Conservation (phyloP, 1,140 invertebrate genomes). For the Drosophila parvula region DNA sequence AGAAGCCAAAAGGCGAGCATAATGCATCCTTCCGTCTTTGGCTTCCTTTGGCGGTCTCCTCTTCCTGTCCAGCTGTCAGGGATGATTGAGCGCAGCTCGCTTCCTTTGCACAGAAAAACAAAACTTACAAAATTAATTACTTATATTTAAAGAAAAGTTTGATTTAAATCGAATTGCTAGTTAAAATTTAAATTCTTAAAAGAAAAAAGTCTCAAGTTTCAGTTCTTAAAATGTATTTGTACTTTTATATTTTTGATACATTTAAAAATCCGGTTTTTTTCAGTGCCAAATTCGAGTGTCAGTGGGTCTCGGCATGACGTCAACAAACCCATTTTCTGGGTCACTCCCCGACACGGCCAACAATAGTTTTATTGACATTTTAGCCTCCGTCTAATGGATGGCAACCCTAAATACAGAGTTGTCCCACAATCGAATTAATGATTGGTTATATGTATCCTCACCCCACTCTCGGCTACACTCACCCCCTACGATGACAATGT, state of each 20-base stretch:
- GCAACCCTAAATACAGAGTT: slow-evolving; percentile 41
- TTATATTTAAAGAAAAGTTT: neutral
- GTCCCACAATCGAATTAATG: slow-evolving; percentile 55
- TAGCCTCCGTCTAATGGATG: slow-evolving; percentile 16
- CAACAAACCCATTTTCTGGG: slow-evolving; percentile 44
- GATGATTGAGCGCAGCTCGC: slow-evolving; percentile 34
- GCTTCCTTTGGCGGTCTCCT: slow-evolving; percentile 29
- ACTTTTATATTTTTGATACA: neutral
- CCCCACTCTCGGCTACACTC: neutral
- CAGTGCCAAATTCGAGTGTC: slow-evolving; percentile 10
- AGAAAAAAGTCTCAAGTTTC: too few species aligned
- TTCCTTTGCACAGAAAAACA: slow-evolving; percentile 26
- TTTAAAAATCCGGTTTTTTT: neutral
- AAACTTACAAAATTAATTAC: neutral
- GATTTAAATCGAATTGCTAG: neutral
- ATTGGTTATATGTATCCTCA: slow-evolving; percentile 34
- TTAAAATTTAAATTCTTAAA: neutral
- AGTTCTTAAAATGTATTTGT: neutral
- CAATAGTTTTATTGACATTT: slow-evolving; percentile 58
- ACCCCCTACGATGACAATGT: slow-evolving; percentile 41
- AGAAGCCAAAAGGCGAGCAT: slow-evolving; percentile 45
- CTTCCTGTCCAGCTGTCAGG: slow-evolving; percentile 49
- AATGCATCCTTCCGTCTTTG: slow-evolving; percentile 53
- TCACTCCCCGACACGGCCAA: slow-evolving; percentile 41
- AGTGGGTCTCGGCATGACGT: slow-evolving; percentile 44